phyloP scores from a whole-genome alignment of 2,888 invertebrate genomes.

The Heliconius sara region DNA sequence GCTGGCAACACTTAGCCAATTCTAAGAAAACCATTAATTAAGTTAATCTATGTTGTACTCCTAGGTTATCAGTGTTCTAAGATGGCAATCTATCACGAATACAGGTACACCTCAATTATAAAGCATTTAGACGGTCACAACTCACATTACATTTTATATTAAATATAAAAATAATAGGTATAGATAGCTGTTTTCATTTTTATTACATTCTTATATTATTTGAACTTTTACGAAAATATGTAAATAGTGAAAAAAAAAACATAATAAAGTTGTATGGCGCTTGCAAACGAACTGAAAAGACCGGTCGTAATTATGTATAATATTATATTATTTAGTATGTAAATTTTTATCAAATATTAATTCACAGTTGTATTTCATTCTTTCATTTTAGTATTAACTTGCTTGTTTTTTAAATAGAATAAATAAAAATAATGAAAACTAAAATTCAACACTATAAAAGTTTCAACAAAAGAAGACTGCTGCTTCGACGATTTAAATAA shows the following conservation, averaged over 20 bases:
- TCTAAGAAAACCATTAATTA: neutral
- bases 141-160: neutral
- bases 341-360: conserved; percentile 30
- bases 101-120: neutral
- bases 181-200: neutral
- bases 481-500: neutral
- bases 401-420: conserved; percentile 1
- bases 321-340: conserved; percentile 28
- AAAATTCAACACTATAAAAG: neutral
- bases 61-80: neutral
- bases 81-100: conserved; percentile 5
- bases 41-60: neutral
- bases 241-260: neutral
- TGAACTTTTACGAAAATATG: neutral
- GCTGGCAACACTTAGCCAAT: neutral
- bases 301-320: conserved; percentile 30
- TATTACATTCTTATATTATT: neutral
- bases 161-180: neutral
- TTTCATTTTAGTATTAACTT: conserved; percentile 31
- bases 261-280: neutral
- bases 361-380: conserved; percentile 28
- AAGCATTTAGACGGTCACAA: neutral
- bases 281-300: conserved; percentile 11
- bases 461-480: neutral
- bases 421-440: neutral